Percentiles rank a stretch among this genome's conserved stretches.
These are phyloP conservation scores for Vimba vimba DNA, from an alignment of 2,113 vertebrate genomes.

Conservation along the genomic window DNA sequence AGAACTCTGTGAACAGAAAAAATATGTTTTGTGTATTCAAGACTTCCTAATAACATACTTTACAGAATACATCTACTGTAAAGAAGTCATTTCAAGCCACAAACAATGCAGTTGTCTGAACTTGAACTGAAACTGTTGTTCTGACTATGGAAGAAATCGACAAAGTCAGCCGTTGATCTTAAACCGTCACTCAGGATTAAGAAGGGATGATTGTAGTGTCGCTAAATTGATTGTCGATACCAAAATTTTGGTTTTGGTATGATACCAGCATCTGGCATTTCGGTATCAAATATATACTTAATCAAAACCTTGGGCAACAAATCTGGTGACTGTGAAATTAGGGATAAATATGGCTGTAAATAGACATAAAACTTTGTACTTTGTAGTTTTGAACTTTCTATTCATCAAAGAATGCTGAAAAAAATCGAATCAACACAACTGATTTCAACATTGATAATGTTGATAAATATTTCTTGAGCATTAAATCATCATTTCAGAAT, in stretches of 20 bases:
- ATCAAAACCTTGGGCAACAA: neutral
- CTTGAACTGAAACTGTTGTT: neutral
- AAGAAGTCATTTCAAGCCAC: neutral
- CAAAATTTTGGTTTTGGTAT: neutral
- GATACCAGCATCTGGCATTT: neutral
- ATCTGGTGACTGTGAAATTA: neutral
- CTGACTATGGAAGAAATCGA: neutral
- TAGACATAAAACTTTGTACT: too few relatives aligned
- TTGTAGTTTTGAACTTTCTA: too few relatives aligned
- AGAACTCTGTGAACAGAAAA: conserved; percentile 2
- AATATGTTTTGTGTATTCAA: neutral
- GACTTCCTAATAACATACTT: conserved; percentile 1
- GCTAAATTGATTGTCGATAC: neutral
- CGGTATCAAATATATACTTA: neutral
- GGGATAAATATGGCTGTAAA: neutral
- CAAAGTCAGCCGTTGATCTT: neutral
- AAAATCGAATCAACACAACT: too few relatives aligned
- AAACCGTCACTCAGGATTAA: neutral
- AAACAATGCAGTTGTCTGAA: neutral
- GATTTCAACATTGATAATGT: too few relatives aligned
- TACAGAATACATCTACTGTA: neutral
- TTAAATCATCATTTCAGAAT: too few relatives aligned
- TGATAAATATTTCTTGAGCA: too few relatives aligned
- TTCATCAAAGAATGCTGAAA: too few relatives aligned
- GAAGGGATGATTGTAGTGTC: neutral